Evolutionary conservation across 2,888 invertebrate species (phyloP).

Genomic region (Bugulina stolonifera): DNA sequence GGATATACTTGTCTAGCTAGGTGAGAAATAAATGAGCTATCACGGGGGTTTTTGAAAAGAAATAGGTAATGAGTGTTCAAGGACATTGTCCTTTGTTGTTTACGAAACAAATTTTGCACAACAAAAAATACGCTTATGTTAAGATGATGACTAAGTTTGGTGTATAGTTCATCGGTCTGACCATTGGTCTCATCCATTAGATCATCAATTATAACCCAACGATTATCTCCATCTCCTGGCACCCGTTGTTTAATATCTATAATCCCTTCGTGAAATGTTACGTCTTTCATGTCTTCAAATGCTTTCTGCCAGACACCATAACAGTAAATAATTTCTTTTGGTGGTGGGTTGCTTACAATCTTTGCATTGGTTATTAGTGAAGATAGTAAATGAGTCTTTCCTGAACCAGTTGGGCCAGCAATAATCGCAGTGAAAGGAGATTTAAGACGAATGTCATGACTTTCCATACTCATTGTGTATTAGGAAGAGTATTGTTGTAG

Average conservation of each 20-base stretch:
- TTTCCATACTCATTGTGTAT: not conserved
- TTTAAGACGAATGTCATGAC: not conserved
- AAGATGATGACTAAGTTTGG: not conserved
- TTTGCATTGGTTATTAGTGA: not conserved
- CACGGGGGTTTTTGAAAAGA: slow-evolving; percentile 1
- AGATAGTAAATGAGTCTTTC: slow-evolving; percentile 2
- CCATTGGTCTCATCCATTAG: not conserved
- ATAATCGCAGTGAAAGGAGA: not conserved
- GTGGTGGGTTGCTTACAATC: not conserved
- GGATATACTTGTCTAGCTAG: not conserved
- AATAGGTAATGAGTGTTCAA: slow-evolving; percentile 7
- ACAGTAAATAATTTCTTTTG: slow-evolving; percentile 4
- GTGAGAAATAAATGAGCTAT: not conserved
- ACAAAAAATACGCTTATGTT: slow-evolving; percentile 9
- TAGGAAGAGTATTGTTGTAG: not conserved
- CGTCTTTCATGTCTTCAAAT: not conserved
- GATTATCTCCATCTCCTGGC: not conserved
- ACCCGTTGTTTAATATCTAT: not conserved
- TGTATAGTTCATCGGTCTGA: not conserved
- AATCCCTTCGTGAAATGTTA: not conserved
- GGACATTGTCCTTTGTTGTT: not conserved
- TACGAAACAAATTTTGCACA: not conserved
- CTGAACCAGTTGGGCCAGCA: not conserved
- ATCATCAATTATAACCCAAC: not conserved
- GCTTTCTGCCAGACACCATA: slow-evolving; percentile 2